Percentiles rank a stretch among this genome's conserved stretches.
These are phyloP conservation scores for Salarias fasciatus DNA, from an alignment of 2,797 vertebrate genomes.

Conservation along the genomic window DNA sequence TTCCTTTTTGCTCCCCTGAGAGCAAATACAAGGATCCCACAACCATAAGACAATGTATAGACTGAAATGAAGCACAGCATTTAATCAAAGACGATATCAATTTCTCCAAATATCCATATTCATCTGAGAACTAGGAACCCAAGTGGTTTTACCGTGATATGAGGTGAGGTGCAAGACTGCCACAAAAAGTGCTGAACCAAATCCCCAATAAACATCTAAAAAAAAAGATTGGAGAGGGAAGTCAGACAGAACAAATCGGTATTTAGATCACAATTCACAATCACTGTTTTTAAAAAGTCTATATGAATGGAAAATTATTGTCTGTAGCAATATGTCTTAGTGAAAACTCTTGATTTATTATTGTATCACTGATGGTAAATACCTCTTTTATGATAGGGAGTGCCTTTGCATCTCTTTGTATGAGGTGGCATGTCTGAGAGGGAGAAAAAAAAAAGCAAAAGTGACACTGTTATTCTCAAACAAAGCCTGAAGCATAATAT, in stretches of 20 bases:
- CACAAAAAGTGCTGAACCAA: conserved; percentile 63
- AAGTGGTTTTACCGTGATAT: conserved; percentile 62
- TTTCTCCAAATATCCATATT: not conserved
- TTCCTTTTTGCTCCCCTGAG: conserved; percentile 67
- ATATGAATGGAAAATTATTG: too few relatives aligned
- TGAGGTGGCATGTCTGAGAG: conserved; percentile 68
- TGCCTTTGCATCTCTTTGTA: conserved; percentile 66
- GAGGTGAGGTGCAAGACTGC: conserved; percentile 56
- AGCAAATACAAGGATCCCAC: conserved; percentile 70
- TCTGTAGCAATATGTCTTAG: too few relatives aligned
- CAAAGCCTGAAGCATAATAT: too few relatives aligned
- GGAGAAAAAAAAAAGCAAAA: not conserved
- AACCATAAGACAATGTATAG: conserved; percentile 75
- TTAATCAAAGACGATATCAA: not conserved
- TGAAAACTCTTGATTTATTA: too few relatives aligned
- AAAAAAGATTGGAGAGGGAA: not conserved
- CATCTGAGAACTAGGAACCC: not conserved
- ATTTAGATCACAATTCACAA: not conserved
- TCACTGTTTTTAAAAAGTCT: too few relatives aligned
- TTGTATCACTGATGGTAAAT: not conserved
- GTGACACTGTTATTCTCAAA: too few relatives aligned
- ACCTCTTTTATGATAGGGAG: conserved; percentile 72
- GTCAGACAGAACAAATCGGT: too few relatives aligned
- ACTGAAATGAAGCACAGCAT: conserved; percentile 58
- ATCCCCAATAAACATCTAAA: conserved; percentile 71